These are phyloP conservation scores for Nudaria mundana DNA, from an alignment of 2,888 invertebrate genomes.

Conservation along the genomic window DNA sequence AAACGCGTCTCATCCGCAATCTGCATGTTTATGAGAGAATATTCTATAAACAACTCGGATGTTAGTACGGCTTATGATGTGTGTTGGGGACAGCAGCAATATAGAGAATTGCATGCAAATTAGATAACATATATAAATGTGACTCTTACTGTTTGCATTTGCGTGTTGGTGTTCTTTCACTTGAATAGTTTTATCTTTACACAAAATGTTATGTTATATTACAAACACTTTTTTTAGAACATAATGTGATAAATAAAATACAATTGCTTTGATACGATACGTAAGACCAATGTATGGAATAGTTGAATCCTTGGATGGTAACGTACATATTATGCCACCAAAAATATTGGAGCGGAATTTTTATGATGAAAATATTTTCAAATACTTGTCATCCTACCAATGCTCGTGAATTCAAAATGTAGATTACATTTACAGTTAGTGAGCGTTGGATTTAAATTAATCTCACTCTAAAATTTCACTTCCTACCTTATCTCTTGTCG, in stretches of 20 bases:
- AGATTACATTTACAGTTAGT: too few relatives aligned
- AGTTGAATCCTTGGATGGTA: too few relatives aligned
- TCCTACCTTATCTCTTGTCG: slow-evolving; percentile 78
- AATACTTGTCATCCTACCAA: slow-evolving; percentile 3
- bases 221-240: too few relatives aligned
- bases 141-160: slow-evolving; percentile 43
- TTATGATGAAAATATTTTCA: too few relatives aligned
- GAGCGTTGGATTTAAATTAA: slow-evolving; percentile 67
- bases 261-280: too few relatives aligned
- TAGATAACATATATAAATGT: slow-evolving; percentile 75
- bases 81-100: slow-evolving; percentile 65
- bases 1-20: slow-evolving; percentile 79
- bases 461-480: slow-evolving; percentile 78
- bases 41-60: slow-evolving; percentile 77
- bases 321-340: too few relatives aligned
- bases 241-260: too few relatives aligned
- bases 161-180: slow-evolving; percentile 46
- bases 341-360: too few relatives aligned
- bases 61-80: slow-evolving; percentile 48
- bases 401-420: too few relatives aligned
- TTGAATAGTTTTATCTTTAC: slow-evolving; percentile 46
- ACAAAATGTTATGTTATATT: too few relatives aligned
- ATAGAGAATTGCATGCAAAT: slow-evolving; percentile 78
- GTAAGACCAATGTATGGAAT: too few relatives aligned
- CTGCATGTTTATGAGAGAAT: slow-evolving; percentile 80